Conservation (phyloP, 2,113 vertebrate genomes). For the Tursiops truncatus region DNA sequence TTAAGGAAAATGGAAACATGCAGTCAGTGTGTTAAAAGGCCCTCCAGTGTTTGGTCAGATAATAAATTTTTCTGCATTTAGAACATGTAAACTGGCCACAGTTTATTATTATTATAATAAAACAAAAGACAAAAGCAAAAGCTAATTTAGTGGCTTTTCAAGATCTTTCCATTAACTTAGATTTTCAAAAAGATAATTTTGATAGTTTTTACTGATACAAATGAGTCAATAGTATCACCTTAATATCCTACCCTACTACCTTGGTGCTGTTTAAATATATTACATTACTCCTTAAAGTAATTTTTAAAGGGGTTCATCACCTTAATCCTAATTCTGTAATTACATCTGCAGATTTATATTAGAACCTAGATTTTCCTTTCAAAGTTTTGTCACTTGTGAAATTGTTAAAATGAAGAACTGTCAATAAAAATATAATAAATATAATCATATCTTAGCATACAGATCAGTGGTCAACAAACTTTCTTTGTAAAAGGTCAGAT, state of each 20-base stretch:
- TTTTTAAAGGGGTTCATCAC: neutral
- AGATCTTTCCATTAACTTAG: neutral
- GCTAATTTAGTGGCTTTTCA: neutral
- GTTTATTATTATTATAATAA: slow-evolving; percentile 1
- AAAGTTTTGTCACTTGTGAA: neutral
- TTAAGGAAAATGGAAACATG: slow-evolving; percentile 26
- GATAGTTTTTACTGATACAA: neutral
- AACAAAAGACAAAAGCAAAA: neutral
- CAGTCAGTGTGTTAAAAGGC: neutral
- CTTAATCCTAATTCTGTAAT: neutral
- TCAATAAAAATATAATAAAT: neutral
- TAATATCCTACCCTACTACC: neutral
- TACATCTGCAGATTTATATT: neutral
- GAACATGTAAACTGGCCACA: neutral
- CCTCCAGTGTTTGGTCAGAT: neutral
- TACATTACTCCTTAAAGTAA: neutral
- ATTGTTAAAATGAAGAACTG: neutral
- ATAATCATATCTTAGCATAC: neutral
- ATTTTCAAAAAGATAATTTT: neutral
- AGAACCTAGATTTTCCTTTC: neutral
- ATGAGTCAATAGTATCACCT: neutral
- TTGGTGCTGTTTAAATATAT: neutral
- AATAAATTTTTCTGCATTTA: neutral
- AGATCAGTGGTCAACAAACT: neutral
- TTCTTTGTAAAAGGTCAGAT: neutral